Evolutionary conservation across 2,113 vertebrate genomes (phyloP), one percentile per base, ranked within the genome.

Genomic region (Clarias magur): DNA sequence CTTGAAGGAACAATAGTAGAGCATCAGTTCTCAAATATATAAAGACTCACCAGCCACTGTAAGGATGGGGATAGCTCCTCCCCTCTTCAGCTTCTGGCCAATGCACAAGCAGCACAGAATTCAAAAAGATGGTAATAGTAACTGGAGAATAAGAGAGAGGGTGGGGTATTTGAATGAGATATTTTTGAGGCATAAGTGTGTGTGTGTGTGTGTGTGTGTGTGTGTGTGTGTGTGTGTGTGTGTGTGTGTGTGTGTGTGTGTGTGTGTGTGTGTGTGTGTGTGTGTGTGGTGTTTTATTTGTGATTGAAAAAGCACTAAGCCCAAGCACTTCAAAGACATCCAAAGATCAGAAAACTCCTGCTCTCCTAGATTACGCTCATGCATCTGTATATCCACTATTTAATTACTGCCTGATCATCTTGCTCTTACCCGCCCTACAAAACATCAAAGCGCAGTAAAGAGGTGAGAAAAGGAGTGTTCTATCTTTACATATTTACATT

Each of bases 311-410:
- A 91, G 93, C 72, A 91, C 90, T 91, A 94, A 95, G 95, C 94
- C 91, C 91, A 92, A 94, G 94, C 93, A 93, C 95, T 96, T 97
- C 96, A 97, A 97, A 97, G 95, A 90, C 85, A 92, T 92, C 91
- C 89, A 91, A 93, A 93, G 95, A 96, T 96, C 95, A 96, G 92
- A 96, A 94, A 92, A 94, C 84, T 82, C 93, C 95, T 95, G 95
- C 93, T 89, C 92, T 94, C 93, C 95, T 96, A 97, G 95, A 97
- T 97, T 96, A 96, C 94, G 96, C 96, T 96, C 96, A 96, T 89
- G 93, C 95, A 94, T 96, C 95, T 48, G 48, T 92, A 93, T 96
- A 89, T 90, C 92, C 91, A 92, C 94, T 94, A 95, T 95, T 94
- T 93, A 94, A 95, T 95, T 95, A 94, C 94, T 95, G 95, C 95